Evolutionary conservation across 2,888 invertebrate genomes (phyloP), one percentile per base, ranked within the genome.

Genomic region (Netelia virgata): DNA sequence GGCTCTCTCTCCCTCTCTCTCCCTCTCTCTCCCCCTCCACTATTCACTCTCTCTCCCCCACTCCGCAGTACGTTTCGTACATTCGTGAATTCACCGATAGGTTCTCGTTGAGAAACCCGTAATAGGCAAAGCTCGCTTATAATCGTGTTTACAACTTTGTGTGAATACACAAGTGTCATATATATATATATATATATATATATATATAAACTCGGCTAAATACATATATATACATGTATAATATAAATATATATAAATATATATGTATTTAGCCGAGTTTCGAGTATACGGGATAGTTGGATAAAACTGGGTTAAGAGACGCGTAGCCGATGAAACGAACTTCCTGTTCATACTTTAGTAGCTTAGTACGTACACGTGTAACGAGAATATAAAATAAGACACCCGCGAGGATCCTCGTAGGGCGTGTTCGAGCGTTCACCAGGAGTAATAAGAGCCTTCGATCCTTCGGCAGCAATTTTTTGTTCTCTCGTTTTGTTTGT

Each of bases 401-500:
- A 18, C 57, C 10, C 23, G 28, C 28, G 28, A 18, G 9, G 36
- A 36, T 47, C 23, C 41, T 10, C 11, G n/a, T 9, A 28, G 50
- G 16, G 28, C 50, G 9, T 11, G 23, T 23, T 8, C 43, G 36
- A 41, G 10, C 36, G 14, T 61, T 78, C 47, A 55, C 55, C 36
- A 59, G 47, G n/a, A 64, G 36, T 75, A 72, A 83, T 43, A 75
- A 72, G 59, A 20, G 55, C 14, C 72, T 76, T 66, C 72, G 83
- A 84, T 84, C 75, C 64, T 84, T 84, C 68, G 47, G 18, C 41
- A 41, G 20, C 18, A 28, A 20, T 43, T 28, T 75, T 50, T n/a
- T n/a, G n/a, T n/a, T n/a, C n/a, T n/a, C n/a, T n/a, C n/a, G n/a
- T n/a, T n/a, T n/a, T n/a, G n/a, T n/a, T n/a, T n/a, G n/a, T n/a